Evolutionary conservation across 92 coral and sea anemone species (phyloP).

Genomic region (Heliopora coerulea): DNA sequence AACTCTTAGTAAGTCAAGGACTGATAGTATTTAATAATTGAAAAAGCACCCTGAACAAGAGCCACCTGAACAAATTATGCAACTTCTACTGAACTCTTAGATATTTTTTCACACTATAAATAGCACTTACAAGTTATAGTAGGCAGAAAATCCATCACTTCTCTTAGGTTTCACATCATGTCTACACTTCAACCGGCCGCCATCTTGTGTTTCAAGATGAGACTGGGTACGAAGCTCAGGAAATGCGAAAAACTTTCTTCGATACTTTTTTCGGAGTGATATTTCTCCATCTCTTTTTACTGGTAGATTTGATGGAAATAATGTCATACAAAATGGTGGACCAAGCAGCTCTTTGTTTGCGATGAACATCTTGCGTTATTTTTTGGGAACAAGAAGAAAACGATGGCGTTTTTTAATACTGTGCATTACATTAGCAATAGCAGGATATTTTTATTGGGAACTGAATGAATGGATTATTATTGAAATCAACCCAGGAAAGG

Average conservation of each 20-base stretch:
- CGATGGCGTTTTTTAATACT: constrained; percentile 6
- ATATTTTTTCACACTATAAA: no score
- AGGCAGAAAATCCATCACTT: constrained; percentile 73
- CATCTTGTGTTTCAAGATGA: neutral
- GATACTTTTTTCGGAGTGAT: neutral
- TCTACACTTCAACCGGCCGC: neutral
- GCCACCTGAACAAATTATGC: no score
- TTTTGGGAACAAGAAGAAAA: constrained; percentile 24
- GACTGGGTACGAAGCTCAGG: neutral
- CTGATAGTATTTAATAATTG: no score
- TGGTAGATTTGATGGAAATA: neutral
- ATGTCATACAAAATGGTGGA: constrained; percentile 5
- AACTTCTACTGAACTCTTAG: no score
- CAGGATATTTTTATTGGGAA: constrained; percentile 14
- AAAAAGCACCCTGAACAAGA: no score
- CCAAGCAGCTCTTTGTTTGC: neutral
- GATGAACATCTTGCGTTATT: constrained; percentile 21
- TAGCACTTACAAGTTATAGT: constrained; percentile 81
- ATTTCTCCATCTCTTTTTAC: neutral
- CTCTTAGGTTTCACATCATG: constrained; percentile 5
- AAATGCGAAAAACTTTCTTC: no score
- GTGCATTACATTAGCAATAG: neutral
- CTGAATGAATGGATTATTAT: neutral
- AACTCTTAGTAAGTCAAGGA: no score
- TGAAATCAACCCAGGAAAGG: neutral